Evolutionary conservation across 2,888 invertebrate species (phyloP).

Genomic region (Agrotis segetum): DNA sequence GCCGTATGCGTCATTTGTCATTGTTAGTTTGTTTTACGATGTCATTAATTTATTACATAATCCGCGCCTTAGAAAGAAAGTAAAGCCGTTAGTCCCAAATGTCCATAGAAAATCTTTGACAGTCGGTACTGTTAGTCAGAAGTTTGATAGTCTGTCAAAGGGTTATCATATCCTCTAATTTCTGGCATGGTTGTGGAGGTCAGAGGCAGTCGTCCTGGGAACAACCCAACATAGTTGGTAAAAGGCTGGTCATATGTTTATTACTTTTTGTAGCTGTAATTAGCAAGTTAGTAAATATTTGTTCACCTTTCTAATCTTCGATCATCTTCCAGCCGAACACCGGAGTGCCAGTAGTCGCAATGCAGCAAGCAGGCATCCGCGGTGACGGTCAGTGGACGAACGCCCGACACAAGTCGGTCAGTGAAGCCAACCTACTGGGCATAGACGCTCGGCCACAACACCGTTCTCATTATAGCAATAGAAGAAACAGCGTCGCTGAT

Average conservation of each 20-base stretch:
- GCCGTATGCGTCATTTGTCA: neutral
- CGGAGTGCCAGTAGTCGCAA: constrained; percentile 92
- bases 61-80: too few species aligned
- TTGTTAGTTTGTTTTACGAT: neutral
- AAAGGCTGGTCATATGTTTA: too few species aligned
- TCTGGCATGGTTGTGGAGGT: too few species aligned
- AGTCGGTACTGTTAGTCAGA: too few species aligned
- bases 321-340: constrained; percentile 77
- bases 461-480: constrained; percentile 83
- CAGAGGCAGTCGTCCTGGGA: too few species aligned
- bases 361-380: constrained; percentile 93
- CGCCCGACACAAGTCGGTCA: constrained; percentile 93
- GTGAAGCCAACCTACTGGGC: constrained; percentile 96
- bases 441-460: constrained; percentile 88
- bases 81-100: too few species aligned
- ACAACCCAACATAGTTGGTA: too few species aligned
- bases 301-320: neutral
- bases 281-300: neutral
- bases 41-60: too few species aligned
- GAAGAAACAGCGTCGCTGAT: constrained; percentile 92
- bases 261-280: too few species aligned
- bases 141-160: too few species aligned
- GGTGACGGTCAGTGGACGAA: constrained; percentile 89
- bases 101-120: too few species aligned
- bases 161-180: too few species aligned